These are phyloP conservation scores for Pao palembangensis DNA, from an alignment of 2,113 vertebrate species.

Conservation along the genomic window DNA sequence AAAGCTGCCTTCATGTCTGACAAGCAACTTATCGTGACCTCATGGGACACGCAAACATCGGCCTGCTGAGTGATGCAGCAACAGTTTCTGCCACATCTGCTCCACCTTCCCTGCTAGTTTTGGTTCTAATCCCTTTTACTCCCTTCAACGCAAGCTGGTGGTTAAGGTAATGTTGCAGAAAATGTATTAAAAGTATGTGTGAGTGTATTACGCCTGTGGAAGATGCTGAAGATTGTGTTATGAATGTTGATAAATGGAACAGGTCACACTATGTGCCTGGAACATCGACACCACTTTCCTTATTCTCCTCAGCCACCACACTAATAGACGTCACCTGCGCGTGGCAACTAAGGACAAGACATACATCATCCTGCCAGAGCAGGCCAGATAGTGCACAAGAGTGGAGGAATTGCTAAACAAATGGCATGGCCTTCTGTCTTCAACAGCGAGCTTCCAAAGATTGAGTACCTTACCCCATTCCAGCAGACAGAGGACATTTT, in stretches of 20 bases:
- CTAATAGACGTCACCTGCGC: slow-evolving; percentile 60
- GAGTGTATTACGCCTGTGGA: too few relatives aligned
- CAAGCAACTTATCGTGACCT: slow-evolving; percentile 36
- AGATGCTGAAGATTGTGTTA: too few relatives aligned
- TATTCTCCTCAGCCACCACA: slow-evolving; percentile 47
- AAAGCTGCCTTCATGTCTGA: slow-evolving; percentile 26
- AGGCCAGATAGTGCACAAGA: slow-evolving; percentile 10
- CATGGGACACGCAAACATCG: slow-evolving; percentile 17
- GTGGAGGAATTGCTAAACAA: slow-evolving; percentile 34
- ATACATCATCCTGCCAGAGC: slow-evolving; percentile 62
- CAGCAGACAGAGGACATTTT: slow-evolving; percentile 22
- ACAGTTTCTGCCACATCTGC: slow-evolving; percentile 11
- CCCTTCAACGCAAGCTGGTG: too few relatives aligned
- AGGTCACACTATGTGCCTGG: slow-evolving; percentile 23
- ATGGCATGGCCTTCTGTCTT: slow-evolving; percentile 29
- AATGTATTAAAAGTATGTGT: too few relatives aligned
- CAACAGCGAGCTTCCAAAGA: slow-evolving; percentile 11
- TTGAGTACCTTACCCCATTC: slow-evolving; percentile 18
- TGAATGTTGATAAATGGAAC: too few relatives aligned
- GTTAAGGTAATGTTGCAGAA: too few relatives aligned
- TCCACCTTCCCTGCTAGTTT: neutral
- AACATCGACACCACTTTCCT: slow-evolving; percentile 25
- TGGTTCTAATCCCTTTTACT: neutral
- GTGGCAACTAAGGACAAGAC: slow-evolving; percentile 56
- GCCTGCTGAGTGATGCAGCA: slow-evolving; percentile 13